Percentiles rank a stretch among this genome's conserved stretches.
Evolutionary conservation across 2,888 invertebrate species (phyloP).

Genomic region (Clitarchus hookeri): DNA sequence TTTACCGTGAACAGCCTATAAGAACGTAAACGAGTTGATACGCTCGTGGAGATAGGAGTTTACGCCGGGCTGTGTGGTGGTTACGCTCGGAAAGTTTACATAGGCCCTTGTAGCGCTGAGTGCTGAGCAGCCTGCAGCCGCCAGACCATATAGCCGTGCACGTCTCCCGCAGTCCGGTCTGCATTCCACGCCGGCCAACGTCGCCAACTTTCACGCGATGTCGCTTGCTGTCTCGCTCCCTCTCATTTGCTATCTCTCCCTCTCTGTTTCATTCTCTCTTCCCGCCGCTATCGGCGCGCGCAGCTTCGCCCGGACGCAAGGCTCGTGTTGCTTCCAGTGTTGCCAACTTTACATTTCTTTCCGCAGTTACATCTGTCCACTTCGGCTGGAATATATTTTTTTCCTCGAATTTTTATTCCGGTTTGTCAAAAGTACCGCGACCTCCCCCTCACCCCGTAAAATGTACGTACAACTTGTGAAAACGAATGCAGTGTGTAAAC

Average conservation of each 20-base stretch:
- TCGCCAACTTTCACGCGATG: background rate
- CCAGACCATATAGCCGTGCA: background rate
- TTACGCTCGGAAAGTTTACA: background rate
- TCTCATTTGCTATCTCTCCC: background rate
- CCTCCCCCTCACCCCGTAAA: no score
- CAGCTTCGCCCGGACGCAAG: background rate
- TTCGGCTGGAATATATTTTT: no score
- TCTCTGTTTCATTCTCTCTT: background rate
- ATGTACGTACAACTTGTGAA: no score
- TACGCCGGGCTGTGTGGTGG: no score
- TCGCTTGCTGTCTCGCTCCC: background rate
- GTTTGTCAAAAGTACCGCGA: no score
- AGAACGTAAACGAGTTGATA: no score
- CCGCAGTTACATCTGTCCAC: no score
- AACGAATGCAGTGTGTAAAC: no score
- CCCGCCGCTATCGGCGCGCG: background rate
- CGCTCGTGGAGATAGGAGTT: no score
- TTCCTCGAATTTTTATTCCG: no score
- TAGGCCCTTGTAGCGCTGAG: background rate
- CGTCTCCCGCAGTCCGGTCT: background rate
- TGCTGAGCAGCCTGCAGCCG: background rate
- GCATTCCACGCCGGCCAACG: background rate
- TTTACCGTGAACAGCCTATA: no score
- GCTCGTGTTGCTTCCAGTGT: background rate
- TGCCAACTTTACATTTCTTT: background rate